Conservation (phyloP, 2,797 vertebrate genomes). For the Hafferia zeledoni region DNA sequence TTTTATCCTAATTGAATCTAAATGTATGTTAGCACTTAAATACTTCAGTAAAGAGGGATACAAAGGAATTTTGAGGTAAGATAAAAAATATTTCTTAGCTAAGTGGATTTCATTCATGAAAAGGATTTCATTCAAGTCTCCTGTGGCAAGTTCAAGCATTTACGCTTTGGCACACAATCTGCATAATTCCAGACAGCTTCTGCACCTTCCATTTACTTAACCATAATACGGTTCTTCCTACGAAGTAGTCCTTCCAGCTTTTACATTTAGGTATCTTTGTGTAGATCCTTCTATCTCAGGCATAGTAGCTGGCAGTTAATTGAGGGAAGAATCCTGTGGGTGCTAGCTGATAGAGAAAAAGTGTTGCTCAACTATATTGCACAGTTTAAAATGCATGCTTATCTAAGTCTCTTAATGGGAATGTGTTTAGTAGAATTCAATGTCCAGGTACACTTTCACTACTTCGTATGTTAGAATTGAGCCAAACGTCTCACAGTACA, state of each 20-base stretch:
- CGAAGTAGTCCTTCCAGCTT: neutral
- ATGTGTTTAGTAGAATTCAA: neutral
- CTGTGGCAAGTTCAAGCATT: constrained; percentile 10
- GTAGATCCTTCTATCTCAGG: neutral
- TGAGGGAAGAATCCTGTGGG: neutral
- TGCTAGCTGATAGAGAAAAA: neutral
- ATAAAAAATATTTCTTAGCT: neutral
- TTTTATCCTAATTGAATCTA: constrained; percentile 30
- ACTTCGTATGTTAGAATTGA: neutral
- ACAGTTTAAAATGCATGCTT: neutral
- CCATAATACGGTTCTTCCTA: neutral
- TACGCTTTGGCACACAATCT: neutral
- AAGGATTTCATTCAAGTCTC: neutral
- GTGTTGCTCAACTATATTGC: neutral
- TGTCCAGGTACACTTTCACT: neutral
- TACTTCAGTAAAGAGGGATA: neutral
- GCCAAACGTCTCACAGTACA: rapidly evolving
- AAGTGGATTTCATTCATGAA: neutral
- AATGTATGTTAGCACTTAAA: neutral
- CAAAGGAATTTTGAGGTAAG: constrained; percentile 4
- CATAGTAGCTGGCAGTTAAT: neutral
- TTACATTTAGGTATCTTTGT: neutral
- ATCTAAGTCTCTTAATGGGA: neutral
- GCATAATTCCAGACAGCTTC: neutral
- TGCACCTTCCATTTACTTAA: neutral